Evolutionary conservation across 2,113 vertebrate species (phyloP).

Genomic region (Asarcornis scutulata): DNA sequence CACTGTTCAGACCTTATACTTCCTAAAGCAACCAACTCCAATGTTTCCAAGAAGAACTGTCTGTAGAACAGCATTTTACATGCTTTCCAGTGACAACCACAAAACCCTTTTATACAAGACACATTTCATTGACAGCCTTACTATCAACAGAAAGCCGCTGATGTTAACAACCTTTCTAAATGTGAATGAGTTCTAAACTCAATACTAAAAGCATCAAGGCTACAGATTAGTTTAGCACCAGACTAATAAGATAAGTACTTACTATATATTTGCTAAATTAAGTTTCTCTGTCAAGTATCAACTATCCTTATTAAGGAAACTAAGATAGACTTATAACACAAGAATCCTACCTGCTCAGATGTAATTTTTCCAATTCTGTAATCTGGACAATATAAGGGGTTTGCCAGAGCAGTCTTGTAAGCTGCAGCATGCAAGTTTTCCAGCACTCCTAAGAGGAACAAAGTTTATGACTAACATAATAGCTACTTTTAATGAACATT

Average conservation of each 20-base stretch:
- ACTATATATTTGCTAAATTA: background rate
- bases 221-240: background rate
- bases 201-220: background rate
- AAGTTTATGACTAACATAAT: background rate
- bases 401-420: slow-evolving; percentile 89
- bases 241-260: background rate
- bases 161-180: background rate
- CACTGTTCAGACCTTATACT: background rate
- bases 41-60: background rate
- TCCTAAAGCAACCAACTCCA: background rate
- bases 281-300: background rate
- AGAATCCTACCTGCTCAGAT: slow-evolving; percentile 85
- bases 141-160: background rate
- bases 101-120: background rate
- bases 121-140: background rate
- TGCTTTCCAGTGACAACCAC: background rate
- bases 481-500: background rate
- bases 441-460: slow-evolving; percentile 79
- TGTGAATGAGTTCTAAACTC: background rate
- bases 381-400: slow-evolving; percentile 93
- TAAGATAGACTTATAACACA: background rate
- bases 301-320: background rate
- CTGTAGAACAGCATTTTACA: background rate
- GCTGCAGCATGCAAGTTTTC: slow-evolving; percentile 90
- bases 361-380: slow-evolving; percentile 88